Evolutionary conservation across 2,797 vertebrate genomes (phyloP).

Genomic region (Amphiprion clarkii): DNA sequence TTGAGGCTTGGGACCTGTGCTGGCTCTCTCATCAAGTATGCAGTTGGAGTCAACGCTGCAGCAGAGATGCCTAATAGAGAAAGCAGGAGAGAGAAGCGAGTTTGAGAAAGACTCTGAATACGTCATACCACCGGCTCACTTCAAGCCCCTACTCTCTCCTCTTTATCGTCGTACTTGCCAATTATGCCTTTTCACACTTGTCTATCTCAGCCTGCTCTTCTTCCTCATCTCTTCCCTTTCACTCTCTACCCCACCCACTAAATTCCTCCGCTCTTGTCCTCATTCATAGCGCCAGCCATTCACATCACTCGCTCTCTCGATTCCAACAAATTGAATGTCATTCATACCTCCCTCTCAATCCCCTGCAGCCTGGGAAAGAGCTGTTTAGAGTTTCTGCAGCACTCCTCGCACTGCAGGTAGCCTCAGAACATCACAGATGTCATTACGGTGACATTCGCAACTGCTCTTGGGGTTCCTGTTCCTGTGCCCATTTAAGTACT

Average conservation of each 20-base stretch:
- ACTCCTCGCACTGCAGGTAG: constrained; percentile 49
- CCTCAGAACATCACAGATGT: constrained; percentile 42
- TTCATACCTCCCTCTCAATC: constrained; percentile 56
- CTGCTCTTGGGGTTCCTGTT: constrained; percentile 46
- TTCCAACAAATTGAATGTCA: constrained; percentile 68
- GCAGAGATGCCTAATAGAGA: constrained; percentile 71
- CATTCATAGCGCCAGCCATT: constrained; percentile 61
- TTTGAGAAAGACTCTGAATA: constrained; percentile 56
- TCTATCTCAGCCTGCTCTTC: constrained; percentile 63
- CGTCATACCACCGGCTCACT: constrained; percentile 67
- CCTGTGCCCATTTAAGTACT: constrained; percentile 67
- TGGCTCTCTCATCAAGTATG: constrained; percentile 76
- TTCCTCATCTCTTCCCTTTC: constrained; percentile 63
- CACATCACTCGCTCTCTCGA: constrained; percentile 44
- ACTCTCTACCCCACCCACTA: constrained; percentile 49
- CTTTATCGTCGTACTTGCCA: constrained; percentile 65
- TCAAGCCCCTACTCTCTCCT: constrained; percentile 61
- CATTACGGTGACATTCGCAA: constrained; percentile 27
- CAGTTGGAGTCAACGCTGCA: constrained; percentile 76
- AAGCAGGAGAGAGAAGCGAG: constrained; percentile 48
- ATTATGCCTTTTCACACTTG: constrained; percentile 74
- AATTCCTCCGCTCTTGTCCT: constrained; percentile 56
- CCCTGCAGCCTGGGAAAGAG: constrained; percentile 44
- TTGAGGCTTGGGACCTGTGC: constrained; percentile 58
- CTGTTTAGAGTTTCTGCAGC: constrained; percentile 41